These are phyloP conservation scores for Yponomeuta sedellus DNA, from an alignment of 2,888 invertebrate species.

Conservation along the genomic window DNA sequence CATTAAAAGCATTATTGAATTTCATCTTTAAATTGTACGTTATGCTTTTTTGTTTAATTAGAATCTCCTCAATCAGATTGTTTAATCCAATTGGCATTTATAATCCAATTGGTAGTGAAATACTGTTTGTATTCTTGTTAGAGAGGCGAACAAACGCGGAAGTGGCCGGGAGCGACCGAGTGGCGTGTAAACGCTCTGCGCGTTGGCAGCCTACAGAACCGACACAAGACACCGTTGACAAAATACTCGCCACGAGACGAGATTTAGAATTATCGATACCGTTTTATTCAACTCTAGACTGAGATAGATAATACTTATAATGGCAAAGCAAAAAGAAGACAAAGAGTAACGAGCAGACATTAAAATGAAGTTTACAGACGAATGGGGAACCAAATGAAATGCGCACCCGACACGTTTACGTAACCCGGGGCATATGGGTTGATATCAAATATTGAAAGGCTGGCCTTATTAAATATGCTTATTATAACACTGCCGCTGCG, in stretches of 20 bases:
- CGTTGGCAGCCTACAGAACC: conserved; percentile 51
- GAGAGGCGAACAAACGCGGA: conserved; percentile 22
- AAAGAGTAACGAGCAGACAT: background rate
- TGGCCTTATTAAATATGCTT: conserved; percentile 54
- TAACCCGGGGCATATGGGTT: conserved; percentile 47
- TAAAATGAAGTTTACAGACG: conserved; percentile 6
- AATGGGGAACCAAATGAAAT: background rate
- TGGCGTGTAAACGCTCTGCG: conserved; percentile 44
- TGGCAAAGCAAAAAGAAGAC: background rate
- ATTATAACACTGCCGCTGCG: conserved; percentile 47
- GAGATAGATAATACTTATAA: background rate
- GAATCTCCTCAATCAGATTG: background rate
- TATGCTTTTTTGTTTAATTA: background rate
- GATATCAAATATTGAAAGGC: conserved; percentile 56
- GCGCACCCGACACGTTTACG: background rate
- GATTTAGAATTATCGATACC: conserved; percentile 31
- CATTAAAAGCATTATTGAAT: background rate
- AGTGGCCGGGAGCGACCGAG: conserved; percentile 26
- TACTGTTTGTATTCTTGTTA: conserved; percentile 14
- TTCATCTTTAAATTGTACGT: background rate
- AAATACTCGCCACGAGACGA: conserved; percentile 39
- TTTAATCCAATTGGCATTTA: conserved; percentile 10
- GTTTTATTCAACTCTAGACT: conserved; percentile 25
- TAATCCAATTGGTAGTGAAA: conserved; percentile 19
- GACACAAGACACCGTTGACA: conserved; percentile 35